phyloP scores from a whole-genome alignment of 2,888 invertebrate species.

The Nudaria mundana region DNA sequence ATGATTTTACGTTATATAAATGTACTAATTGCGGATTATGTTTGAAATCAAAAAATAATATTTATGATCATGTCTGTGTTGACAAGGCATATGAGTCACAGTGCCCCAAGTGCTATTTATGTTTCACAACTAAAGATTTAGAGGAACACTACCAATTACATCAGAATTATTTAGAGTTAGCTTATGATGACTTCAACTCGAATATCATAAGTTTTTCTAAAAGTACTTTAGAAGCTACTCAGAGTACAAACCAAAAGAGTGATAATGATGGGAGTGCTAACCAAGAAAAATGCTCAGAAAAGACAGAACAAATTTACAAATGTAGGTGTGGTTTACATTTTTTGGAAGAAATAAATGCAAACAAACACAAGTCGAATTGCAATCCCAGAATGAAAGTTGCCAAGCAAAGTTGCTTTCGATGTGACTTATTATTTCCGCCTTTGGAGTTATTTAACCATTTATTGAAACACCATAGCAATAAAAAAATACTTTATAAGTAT shows the following conservation, averaged over 20 bases:
- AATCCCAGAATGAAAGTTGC: constrained; percentile 35
- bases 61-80: constrained; percentile 44
- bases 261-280: background rate
- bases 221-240: background rate
- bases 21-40: constrained; percentile 54
- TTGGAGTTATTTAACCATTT: constrained; percentile 58
- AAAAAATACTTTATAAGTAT: constrained; percentile 41
- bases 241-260: background rate
- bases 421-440: constrained; percentile 52
- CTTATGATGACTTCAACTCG: constrained; percentile 39
- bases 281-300: constrained; percentile 11
- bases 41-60: constrained; percentile 29
- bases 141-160: constrained; percentile 48
- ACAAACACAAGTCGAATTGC: constrained; percentile 42
- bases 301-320: constrained; percentile 44
- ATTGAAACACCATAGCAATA: constrained; percentile 54
- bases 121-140: constrained; percentile 42
- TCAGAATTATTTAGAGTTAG: constrained; percentile 44
- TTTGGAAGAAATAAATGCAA: constrained; percentile 39
- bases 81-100: constrained; percentile 34
- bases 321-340: constrained; percentile 60
- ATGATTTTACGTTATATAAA: constrained; percentile 55
- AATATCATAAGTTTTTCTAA: constrained; percentile 29
- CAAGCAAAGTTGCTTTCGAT: constrained; percentile 59
- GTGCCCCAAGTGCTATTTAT: constrained; percentile 51